Evolutionary conservation across 2,113 vertebrate species (phyloP).

Genomic region (Oophaga pumilio): DNA sequence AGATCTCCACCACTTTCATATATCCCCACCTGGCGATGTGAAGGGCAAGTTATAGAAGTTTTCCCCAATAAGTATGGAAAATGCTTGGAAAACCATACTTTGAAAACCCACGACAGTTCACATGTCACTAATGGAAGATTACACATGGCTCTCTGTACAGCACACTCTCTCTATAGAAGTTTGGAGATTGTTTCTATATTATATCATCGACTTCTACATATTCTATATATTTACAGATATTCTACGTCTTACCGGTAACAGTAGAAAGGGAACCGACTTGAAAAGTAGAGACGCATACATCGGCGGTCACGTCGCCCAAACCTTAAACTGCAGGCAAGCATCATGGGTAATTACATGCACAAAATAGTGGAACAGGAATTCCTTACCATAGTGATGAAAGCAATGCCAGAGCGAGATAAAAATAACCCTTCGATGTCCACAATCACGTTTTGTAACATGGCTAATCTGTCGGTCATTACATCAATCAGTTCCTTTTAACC

Average conservation of each 20-base stretch:
- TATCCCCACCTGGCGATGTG: too few species aligned
- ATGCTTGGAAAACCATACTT: background rate
- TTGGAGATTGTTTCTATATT: background rate
- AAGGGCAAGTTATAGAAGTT: background rate
- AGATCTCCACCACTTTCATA: background rate
- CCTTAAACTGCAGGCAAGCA: background rate
- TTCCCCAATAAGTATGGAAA: background rate
- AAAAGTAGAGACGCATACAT: background rate
- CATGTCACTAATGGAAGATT: background rate
- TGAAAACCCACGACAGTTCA: background rate
- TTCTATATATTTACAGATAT: background rate
- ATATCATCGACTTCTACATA: background rate
- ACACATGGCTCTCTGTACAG: background rate
- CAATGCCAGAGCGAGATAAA: constrained; percentile 11
- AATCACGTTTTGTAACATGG: background rate
- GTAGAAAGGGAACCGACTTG: background rate
- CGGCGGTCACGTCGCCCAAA: background rate
- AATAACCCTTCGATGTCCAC: constrained; percentile 6
- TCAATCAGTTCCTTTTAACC: constrained; percentile 8
- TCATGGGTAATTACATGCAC: background rate
- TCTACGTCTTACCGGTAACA: background rate
- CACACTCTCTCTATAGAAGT: background rate
- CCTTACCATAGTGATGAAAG: background rate
- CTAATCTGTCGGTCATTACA: background rate
- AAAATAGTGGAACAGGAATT: background rate